These are phyloP conservation scores for Calyptommatus sinebrachiatus DNA, from an alignment of 2,113 vertebrate species.

Conservation along the genomic window DNA sequence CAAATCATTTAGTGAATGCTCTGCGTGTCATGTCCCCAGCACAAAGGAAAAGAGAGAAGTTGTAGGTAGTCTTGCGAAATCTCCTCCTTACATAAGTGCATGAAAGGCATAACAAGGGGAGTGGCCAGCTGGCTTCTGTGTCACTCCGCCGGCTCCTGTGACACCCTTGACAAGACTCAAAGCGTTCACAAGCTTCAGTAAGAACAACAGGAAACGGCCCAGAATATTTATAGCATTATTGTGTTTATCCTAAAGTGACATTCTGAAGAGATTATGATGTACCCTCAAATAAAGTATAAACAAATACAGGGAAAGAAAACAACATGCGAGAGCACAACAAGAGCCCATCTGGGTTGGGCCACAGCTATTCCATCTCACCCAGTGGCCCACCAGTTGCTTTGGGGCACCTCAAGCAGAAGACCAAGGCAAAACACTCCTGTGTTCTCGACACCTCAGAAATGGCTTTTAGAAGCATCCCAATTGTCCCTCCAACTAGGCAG, in stretches of 20 bases:
- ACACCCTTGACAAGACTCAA: constrained; percentile 66
- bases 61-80: not conserved
- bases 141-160: constrained; percentile 57
- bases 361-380: too few species aligned
- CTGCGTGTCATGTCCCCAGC: not conserved
- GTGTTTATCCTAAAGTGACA: constrained; percentile 73
- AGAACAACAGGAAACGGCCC: constrained; percentile 77
- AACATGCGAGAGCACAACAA: constrained; percentile 30
- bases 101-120: constrained; percentile 20
- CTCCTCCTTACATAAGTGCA: not conserved
- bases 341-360: too few species aligned
- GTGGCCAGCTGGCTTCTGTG: constrained; percentile 49
- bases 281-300: constrained; percentile 21
- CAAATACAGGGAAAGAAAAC: constrained; percentile 46
- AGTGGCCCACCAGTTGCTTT: too few species aligned
- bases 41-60: not conserved
- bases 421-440: too few species aligned
- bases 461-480: too few species aligned
- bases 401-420: too few species aligned
- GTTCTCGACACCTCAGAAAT: too few species aligned
- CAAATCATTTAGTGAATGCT: not conserved
- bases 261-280: constrained; percentile 67
- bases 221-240: constrained; percentile 70
- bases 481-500: too few species aligned
- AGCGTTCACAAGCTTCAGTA: constrained; percentile 59